Base-by-base conservation (phyloP, 2,888 invertebrate species). In the Ophion obscuratus region DNA sequence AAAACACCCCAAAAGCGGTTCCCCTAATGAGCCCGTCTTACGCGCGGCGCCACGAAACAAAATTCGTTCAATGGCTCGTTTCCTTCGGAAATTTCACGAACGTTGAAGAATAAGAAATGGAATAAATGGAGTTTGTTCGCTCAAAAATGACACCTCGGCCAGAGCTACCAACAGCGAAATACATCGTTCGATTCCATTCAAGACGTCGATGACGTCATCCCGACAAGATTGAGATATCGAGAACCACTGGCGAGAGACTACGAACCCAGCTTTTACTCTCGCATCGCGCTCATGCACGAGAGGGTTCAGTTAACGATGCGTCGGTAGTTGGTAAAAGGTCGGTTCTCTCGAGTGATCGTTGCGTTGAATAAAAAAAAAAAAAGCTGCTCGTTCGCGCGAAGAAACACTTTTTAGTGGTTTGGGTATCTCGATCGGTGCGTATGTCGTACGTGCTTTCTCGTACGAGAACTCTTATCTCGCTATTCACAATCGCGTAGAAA, bases 291-390 rank as follows among this genome's bases (percentile, higher is more conserved):
- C 20, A 70, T 53, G 53, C 27, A 53, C 70, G 70, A 67, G 40
- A 67, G 59, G 24, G 59, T 77, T 68, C 71, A 76, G 84, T 84
- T 74, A 68, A 53, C 47, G 80, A 84, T 84, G 81, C 76, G 84
- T 84, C 76, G 71, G 81, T 81, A 66, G 76, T 79, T 57, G 73
- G 44, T 53, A 59, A 64, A 84, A 75, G 67, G 68, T 75, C 53
- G 40, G n/a, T 67, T 67, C 73, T 73, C 47, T 24, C n/a, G 53
- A 59, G 75, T 76, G 61, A 78, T 59, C 47, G 47, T 61, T 17
- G 17, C 53, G 62, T 59, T 80, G 53, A 53, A 76, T 24, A 80
- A 75, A 71, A 64, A 76, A 36, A 80, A 75, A 75, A 64, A 74
- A 62, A 64, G n/a, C 24, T 27, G 31, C 53, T 53, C 31, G 27